Evolutionary conservation across 2,888 invertebrate genomes (phyloP), one percentile per base, ranked within the genome.

Genomic region (Tortrix viridana): DNA sequence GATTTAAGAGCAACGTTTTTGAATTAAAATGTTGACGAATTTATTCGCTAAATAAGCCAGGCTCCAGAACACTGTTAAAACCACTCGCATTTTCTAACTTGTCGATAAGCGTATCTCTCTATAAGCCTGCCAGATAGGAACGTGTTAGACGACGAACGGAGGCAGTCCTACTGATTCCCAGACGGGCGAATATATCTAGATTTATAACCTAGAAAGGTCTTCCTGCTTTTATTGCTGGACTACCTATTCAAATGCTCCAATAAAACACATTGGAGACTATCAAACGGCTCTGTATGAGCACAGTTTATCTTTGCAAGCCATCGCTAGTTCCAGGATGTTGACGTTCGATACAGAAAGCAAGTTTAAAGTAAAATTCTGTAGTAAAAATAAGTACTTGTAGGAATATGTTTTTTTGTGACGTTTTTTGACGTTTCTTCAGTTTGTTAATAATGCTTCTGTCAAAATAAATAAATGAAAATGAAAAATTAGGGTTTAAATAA

Each of bases 221-320:
- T 66, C 46, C 60, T 56, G 60, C 60, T 66, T 66, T 66, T 66
- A 66, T 66, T 66, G 63, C 59, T 63, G 54, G 57, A 65, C 65
- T 65, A 61, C 47, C 62, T 54, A 67, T 65, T 59, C 60, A 64
- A 66, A 63, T 66, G 66, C 50, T 65, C 58, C 67, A 56, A 67
- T 67, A 67, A 67, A 67, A 61, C 49, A 54, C 61, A 65, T 67
- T 55, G 9, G 65, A 65, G 61, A 55, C 50, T 53, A 54, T 62
- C 55, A 57, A 49, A 58, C 50, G 37, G 26, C 32, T 61, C 49
- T 61, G 43, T 61, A 55, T 48, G 60, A 23, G 43, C 48, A 55
- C 60, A 22, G 55, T 61, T 55, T 61, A 48, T 61, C 55, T 61
- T 23, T 16, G 26, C 20, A 12, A 22, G 16, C 16, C 32, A 48